Conservation (phyloP, 2,113 vertebrate species). For the Varanus salvator region DNA sequence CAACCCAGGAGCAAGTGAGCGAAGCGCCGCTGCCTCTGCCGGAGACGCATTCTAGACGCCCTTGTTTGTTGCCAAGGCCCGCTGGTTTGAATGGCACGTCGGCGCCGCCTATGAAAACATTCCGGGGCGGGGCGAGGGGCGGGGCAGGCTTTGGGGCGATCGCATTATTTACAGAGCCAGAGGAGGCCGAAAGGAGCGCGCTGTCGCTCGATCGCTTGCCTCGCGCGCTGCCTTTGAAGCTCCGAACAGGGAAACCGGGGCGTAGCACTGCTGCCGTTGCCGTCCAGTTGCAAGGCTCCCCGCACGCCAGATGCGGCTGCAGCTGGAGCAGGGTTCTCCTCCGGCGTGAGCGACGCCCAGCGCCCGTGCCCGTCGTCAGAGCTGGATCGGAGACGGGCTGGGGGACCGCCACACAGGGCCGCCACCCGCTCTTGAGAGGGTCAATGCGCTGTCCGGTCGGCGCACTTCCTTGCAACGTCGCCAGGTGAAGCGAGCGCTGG, state of each 20-base stretch:
- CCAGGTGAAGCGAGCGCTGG: constrained; percentile 42
- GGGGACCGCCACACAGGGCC: neutral
- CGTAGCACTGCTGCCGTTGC: constrained; percentile 23
- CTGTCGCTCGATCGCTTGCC: fast-evolving
- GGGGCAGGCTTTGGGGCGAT: neutral
- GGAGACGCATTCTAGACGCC: neutral
- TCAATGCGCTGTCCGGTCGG: constrained; percentile 32
- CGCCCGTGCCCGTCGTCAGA: neutral
- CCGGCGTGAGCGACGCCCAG: constrained; percentile 4
- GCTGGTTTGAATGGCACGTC: neutral
- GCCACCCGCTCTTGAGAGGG: neutral
- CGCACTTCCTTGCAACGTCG: constrained; percentile 42
- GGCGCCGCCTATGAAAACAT: neutral
- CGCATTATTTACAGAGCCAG: constrained; percentile 45
- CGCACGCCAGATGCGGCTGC: neutral
- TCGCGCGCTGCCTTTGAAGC: neutral
- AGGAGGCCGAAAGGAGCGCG: neutral
- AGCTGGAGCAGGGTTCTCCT: neutral
- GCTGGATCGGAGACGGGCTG: constrained; percentile 18
- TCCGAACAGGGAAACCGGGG: neutral
- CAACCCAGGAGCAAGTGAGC: neutral
- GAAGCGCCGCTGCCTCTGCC: neutral
- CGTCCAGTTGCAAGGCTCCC: neutral
- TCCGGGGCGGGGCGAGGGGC: neutral
- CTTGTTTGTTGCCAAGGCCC: neutral